These are phyloP conservation scores for Prinia subflava DNA, from an alignment of 2,113 vertebrate genomes.

Conservation along the genomic window DNA sequence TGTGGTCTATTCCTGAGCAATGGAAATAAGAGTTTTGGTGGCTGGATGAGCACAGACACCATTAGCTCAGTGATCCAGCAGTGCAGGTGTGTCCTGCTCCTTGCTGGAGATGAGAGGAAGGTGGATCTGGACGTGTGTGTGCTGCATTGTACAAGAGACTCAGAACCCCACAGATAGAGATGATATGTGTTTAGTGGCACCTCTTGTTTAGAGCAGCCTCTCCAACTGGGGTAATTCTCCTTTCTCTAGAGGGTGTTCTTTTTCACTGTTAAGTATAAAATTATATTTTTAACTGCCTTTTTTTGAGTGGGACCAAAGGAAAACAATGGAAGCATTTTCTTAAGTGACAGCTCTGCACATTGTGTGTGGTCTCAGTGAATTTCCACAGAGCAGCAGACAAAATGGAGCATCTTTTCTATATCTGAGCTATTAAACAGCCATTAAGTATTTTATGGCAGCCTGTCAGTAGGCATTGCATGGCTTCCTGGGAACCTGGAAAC, in stretches of 20 bases:
- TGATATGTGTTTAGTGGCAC: neutral
- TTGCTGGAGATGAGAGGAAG: neutral
- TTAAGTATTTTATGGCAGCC: neutral
- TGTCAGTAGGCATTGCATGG: neutral
- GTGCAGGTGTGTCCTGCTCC: neutral
- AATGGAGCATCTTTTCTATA: neutral
- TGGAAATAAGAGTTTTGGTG: neutral
- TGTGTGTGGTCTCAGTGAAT: neutral
- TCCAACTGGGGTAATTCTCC: neutral
- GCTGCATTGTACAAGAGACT: neutral
- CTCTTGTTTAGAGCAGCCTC: neutral
- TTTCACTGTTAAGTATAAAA: neutral
- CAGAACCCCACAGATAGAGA: neutral
- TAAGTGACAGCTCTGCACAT: neutral
- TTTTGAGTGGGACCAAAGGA: neutral
- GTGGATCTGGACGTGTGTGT: neutral
- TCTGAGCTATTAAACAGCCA: neutral
- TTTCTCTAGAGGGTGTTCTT: neutral
- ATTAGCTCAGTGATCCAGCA: accelerated
- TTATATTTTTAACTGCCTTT: neutral
- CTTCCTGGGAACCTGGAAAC: neutral
- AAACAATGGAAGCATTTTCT: neutral
- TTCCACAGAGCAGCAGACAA: neutral
- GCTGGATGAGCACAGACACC: neutral
- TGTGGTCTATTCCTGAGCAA: neutral